phyloP scores from a whole-genome alignment of 2,113 vertebrate species.

The Leptodactylus fuscus region DNA sequence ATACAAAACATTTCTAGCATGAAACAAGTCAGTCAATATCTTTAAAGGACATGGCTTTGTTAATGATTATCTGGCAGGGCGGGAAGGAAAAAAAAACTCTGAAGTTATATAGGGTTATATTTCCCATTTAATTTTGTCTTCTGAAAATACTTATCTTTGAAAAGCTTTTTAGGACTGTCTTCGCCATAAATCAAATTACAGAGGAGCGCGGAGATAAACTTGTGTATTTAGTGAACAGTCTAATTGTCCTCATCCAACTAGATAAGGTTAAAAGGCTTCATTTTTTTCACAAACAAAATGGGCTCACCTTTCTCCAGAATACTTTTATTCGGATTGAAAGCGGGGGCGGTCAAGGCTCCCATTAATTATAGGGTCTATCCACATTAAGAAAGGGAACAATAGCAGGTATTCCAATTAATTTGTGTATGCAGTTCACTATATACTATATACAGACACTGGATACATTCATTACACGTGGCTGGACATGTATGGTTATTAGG shows the following conservation, averaged over 20 bases:
- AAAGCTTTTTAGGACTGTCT: constrained; percentile 47
- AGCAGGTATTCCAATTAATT: constrained; percentile 62
- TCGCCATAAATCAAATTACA: constrained; percentile 66
- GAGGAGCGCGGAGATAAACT: constrained; percentile 58
- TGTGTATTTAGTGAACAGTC: constrained; percentile 69
- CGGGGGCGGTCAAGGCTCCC: constrained; percentile 62
- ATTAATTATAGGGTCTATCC: constrained; percentile 65
- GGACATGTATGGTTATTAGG: not conserved
- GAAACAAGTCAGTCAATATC: constrained; percentile 47
- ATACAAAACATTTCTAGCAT: constrained; percentile 50
- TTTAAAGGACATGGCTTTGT: not conserved
- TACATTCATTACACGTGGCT: constrained; percentile 43
- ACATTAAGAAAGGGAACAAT: constrained; percentile 19
- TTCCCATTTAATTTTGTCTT: constrained; percentile 21
- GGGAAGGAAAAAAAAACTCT: not conserved
- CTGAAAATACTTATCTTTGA: constrained; percentile 56
- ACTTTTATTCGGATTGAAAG: constrained; percentile 58
- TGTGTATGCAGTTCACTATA: constrained; percentile 73
- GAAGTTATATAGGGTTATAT: not conserved
- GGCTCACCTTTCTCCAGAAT: constrained; percentile 61
- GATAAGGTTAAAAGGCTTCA: constrained; percentile 63
- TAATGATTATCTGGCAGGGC: constrained; percentile 20
- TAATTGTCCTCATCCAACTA: constrained; percentile 67
- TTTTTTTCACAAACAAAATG: constrained; percentile 63
- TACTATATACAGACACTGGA: constrained; percentile 62